Base-by-base conservation (phyloP, 2,113 vertebrate species). In the Gallinago jamesoni region DNA sequence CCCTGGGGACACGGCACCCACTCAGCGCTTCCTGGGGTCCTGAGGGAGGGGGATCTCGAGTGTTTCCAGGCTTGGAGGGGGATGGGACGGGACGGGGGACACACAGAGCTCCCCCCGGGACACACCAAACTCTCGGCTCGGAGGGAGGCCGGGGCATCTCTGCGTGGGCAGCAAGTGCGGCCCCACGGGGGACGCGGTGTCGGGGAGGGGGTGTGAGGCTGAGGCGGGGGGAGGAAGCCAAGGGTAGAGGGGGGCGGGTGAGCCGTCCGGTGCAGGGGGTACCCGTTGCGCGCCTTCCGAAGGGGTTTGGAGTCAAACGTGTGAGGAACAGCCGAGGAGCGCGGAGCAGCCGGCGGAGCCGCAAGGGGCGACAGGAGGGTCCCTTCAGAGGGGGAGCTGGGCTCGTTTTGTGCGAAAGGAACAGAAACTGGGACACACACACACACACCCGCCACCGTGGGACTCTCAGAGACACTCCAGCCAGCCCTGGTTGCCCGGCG, bases 1-100 rank as follows among this genome's bases (percentile, higher is more conserved):
- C 48, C 13, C 39, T 21, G 43, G 9, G 48, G 13, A 25, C 47
- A 37, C 2, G 5, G 22, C n/a, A 78, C 37, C 47, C 21, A 12
- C 21, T 35, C 28, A 24, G 3, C 4, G 1, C 12, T 30, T 56
- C 45, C 56, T 15, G 37, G 19, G 20, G 28, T 37, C 48, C 59
- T 6, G 2, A 43, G 13, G 9, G 21, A 12, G 45, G 5, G 22
- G 5, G 0, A 18, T 33, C 25, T 31, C 9, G 3, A 5, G 8
- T 47, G 57, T 73, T 68, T 27, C 31, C 56, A 45, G 9, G 37
- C 68, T 87, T 45, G 45, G 45, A 14, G 41, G 41, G 17, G 4
- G 0, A n/a, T n/a, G 12, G 31, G 10, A 21, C 7, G 7, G 48
- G 48, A 23, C 12, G 23, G 23, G 12, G 48, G 48, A 23, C 48